These are phyloP conservation scores for Dynastes grantii DNA, from an alignment of 2,888 invertebrate genomes.

Conservation along the genomic window DNA sequence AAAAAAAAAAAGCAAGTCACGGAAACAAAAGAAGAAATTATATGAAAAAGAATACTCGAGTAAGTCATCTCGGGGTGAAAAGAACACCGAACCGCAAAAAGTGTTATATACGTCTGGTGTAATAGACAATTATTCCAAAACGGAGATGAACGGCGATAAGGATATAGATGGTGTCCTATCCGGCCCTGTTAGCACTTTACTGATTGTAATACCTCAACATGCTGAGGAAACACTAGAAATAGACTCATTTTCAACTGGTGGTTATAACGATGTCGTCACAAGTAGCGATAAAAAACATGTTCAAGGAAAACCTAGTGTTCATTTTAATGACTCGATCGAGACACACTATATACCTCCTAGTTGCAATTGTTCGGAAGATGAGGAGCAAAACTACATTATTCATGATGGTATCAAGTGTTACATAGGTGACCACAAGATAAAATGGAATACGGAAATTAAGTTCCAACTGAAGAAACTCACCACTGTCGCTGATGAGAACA, in stretches of 20 bases:
- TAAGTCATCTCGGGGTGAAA: conserved; percentile 9
- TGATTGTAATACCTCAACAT: background rate
- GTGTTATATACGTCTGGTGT: conserved; percentile 50
- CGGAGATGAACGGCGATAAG: conserved; percentile 27
- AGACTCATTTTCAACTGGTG: conserved; percentile 49
- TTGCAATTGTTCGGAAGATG: background rate
- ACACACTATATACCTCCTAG: conserved; percentile 12
- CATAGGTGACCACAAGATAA: conserved; percentile 37
- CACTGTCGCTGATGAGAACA: too few relatives aligned
- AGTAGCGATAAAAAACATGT: background rate
- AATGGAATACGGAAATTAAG: conserved; percentile 20
- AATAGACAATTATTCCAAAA: conserved; percentile 40
- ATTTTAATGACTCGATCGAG: conserved; percentile 13
- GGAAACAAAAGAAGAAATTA: background rate
- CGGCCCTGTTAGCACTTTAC: conserved; percentile 51
- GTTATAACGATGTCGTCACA: background rate
- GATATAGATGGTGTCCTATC: conserved; percentile 55
- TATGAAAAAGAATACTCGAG: conserved; percentile 31
- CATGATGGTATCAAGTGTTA: conserved; percentile 48
- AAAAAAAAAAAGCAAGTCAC: background rate
- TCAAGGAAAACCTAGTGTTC: conserved; percentile 13
- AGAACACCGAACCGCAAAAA: conserved; percentile 40
- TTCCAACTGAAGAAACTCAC: conserved; percentile 16
- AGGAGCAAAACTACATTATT: conserved; percentile 28
- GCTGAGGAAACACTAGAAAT: conserved; percentile 29